Base-by-base conservation (phyloP, 2,797 vertebrate genomes). In the Coregonus sp. region DNA sequence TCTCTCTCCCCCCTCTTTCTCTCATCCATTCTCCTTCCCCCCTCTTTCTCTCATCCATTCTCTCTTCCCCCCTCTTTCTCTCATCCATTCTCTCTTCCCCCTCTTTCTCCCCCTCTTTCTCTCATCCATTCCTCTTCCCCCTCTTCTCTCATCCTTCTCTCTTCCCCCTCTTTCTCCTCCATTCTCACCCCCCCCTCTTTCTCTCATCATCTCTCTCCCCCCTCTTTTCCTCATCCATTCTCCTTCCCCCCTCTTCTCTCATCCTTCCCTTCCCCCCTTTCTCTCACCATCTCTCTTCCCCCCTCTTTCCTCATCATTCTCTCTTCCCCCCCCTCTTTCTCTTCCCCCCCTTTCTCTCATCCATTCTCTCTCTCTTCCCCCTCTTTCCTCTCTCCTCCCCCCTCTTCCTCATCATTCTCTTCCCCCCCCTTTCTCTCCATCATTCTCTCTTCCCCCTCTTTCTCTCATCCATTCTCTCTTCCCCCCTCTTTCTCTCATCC, bases 261-360 rank as follows among this genome's bases (percentile, higher is more conserved):
- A 73, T 79, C 88, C 25, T 1, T 90, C n/a, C n/a, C n/a, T n/a
- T n/a, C n/a, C n/a, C n/a, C n/a, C n/a, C n/a, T n/a, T n/a, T n/a
- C n/a, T n/a, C n/a, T n/a, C n/a, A n/a, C n/a, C n/a, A n/a, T 86
- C 86, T 84, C 86, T 82, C 83, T 88, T 86, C n/a, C 85, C 82
- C 73, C 88, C 86, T 87, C 85, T 90, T 75, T 77, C 87, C 1
- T 79, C 84, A n/a, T n/a, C 88, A 77, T 86, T 90, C 88, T n/a
- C n/a, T n/a, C n/a, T n/a, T n/a, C n/a, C n/a, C n/a, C n/a, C n/a
- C n/a, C n/a, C n/a, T n/a, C n/a, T n/a, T n/a, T 86, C 85, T 88
- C 83, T 81, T 80, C 72, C 74, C 79, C 88, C 90, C 86, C 86
- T 83, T 86, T 83, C 83, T 88, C 89, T 80, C 69, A 73, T 79